Evolutionary conservation across 2,797 vertebrate genomes (phyloP).

Genomic region (Galagoides demidoff): DNA sequence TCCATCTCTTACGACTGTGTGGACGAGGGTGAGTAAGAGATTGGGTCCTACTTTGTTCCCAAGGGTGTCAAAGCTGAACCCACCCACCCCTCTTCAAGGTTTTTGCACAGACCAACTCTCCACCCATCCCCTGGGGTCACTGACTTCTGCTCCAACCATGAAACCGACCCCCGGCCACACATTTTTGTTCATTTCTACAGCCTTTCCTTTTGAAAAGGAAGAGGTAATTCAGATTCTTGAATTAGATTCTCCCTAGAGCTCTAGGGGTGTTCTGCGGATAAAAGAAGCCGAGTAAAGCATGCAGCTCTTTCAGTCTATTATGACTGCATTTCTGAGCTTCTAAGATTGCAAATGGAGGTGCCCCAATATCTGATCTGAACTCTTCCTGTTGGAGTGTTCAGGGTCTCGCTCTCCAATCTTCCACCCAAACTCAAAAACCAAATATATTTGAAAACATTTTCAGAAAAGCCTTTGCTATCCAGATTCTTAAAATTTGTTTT

Average conservation of each 20-base stretch:
- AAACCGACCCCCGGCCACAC: not conserved
- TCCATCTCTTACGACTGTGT: not conserved
- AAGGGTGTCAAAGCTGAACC: not conserved
- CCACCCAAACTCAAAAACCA: not conserved
- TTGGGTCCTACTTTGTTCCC: not conserved
- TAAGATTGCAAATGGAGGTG: not conserved
- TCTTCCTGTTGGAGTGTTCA: not conserved
- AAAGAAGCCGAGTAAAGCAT: not conserved
- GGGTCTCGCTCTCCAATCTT: not conserved
- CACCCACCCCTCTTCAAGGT: not conserved
- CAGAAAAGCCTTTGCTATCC: not conserved
- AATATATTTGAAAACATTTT: constrained; percentile 14
- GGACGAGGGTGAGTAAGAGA: not conserved
- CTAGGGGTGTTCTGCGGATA: not conserved
- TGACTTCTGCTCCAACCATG: not conserved
- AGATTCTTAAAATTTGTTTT: constrained; percentile 25
- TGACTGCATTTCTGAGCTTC: not conserved
- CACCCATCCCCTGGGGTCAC: no score
- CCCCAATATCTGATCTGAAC: not conserved
- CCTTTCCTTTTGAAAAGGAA: not conserved
- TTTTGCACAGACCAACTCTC: not conserved
- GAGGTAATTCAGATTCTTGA: not conserved
- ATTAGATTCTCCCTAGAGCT: not conserved
- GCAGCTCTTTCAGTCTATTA: not conserved
- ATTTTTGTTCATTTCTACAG: not conserved